phyloP scores from a whole-genome alignment of 2,888 invertebrate species.

The Stenodera caucasica region DNA sequence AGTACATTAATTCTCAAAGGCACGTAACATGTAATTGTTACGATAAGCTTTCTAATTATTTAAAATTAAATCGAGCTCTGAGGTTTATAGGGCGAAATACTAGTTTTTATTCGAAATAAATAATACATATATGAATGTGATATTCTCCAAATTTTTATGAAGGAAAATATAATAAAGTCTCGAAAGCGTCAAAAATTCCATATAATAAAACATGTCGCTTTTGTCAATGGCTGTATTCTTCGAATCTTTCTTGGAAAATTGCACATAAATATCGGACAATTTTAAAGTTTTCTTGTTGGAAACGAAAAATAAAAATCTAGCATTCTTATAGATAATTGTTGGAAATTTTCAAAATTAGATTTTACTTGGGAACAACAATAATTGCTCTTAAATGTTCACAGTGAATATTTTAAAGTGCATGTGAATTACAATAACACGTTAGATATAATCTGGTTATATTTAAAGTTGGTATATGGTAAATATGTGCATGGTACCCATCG shows the following conservation, averaged over 20 bases:
- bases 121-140: too few relatives aligned
- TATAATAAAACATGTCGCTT: conserved; percentile 43
- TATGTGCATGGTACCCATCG: conserved; percentile 45
- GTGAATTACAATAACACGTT: conserved; percentile 36
- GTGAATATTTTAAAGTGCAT: conserved; percentile 25
- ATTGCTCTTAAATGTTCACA: conserved; percentile 28
- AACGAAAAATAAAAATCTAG: too few relatives aligned
- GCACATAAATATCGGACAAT: conserved; percentile 28
- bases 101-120: too few relatives aligned
- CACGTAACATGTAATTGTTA: neutral
- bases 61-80: conserved; percentile 7
- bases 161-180: conserved; percentile 31
- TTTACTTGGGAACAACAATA: conserved; percentile 10
- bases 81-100: too few relatives aligned
- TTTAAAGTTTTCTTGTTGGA: too few relatives aligned
- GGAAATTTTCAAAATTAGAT: neutral
- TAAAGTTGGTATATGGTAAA: conserved; percentile 32
- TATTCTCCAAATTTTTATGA: conserved; percentile 32
- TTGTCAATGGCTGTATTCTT: conserved; percentile 33
- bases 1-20: neutral
- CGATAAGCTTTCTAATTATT: neutral
- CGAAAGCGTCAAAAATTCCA: conserved; percentile 40
- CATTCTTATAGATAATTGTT: too few relatives aligned
- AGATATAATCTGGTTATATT: conserved; percentile 40
- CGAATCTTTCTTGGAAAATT: conserved; percentile 27